Evolutionary conservation across 2,888 invertebrate species (phyloP), one percentile per base, ranked within the genome.

Genomic region (Phragmatobia fuliginosa): DNA sequence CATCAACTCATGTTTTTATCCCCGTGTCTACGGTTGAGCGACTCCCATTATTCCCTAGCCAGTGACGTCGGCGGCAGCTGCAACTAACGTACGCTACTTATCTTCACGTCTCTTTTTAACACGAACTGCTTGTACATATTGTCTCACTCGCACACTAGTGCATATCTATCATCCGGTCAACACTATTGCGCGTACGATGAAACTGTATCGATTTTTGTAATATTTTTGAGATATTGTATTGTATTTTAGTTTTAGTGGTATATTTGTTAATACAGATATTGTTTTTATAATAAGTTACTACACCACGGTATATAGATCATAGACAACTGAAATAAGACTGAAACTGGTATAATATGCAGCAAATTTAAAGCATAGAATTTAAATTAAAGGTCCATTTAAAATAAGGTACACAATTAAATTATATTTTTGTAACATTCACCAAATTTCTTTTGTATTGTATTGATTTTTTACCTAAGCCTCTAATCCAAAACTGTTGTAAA

Each of bases 31-130:
- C 86, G 93, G 88, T 91, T 90, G 90, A 91, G 89, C 89, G 90
- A 84, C 85, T 90, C 90, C 91, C 90, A 90, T 89, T 87, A 88
- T 88, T 87, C 92, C 88, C 90, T 92, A 91, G 91, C 90, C 87
- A 85, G 89, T 94, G 94, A 94, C 94, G 94, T 93, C 86, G 85
- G 79, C 88, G 94, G 89, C 94, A 94, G 94, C 94, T 95, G 94
- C 94, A 91, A 82, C 92, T 88, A 93, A 94, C 93, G 93, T 92
- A 91, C 89, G 87, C 87, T 85, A 87, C 85, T 84, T 77, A 74
- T 86, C 71, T 76, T 52, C 72, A 70, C 79, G 56, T 91, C 93
- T 84, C 91, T 80, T 75, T 94, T 91, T 83, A 74, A 76, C 90
- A 68, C 72, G 71, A 68, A 75, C 68, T 38, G 74, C 74, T 68